phyloP scores from a whole-genome alignment of 2,113 vertebrate species.

The Urocitellus parryii region DNA sequence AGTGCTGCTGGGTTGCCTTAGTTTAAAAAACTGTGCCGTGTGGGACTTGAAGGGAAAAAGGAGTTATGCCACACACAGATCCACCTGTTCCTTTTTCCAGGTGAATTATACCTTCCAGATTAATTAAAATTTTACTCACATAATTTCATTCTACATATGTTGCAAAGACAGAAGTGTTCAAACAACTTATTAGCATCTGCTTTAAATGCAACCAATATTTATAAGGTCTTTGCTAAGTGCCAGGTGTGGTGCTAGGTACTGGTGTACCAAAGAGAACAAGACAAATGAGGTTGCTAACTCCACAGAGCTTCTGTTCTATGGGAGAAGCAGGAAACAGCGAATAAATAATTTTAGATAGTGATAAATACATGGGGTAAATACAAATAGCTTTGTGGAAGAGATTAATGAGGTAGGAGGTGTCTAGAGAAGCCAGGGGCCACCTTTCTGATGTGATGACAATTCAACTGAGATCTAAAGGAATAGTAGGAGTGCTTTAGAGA shows the following conservation, averaged over 20 bases:
- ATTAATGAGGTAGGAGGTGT: background rate
- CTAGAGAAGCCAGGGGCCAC: background rate
- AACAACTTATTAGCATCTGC: background rate
- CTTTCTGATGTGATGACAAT: background rate
- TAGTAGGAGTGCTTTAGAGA: background rate
- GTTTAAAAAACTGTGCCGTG: background rate
- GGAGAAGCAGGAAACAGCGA: background rate
- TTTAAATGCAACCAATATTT: background rate
- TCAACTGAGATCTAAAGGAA: slow-evolving; percentile 28
- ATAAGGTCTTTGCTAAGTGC: background rate
- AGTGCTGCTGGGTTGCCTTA: background rate
- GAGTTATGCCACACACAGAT: background rate
- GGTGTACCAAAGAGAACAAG: background rate
- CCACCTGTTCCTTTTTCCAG: background rate
- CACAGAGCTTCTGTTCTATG: background rate
- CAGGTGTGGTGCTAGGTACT: background rate
- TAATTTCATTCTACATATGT: slow-evolving; percentile 17
- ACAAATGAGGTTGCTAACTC: background rate
- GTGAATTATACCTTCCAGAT: slow-evolving; percentile 7
- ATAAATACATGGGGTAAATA: background rate
- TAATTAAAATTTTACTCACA: background rate
- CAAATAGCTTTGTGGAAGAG: background rate
- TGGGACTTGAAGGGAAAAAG: background rate
- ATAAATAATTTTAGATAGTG: slow-evolving; percentile 22
- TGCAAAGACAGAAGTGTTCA: slow-evolving; percentile 39